Evolutionary conservation across 2,113 vertebrate genomes (phyloP), one percentile per base, ranked within the genome.

Genomic region (Mustelus asterias): DNA sequence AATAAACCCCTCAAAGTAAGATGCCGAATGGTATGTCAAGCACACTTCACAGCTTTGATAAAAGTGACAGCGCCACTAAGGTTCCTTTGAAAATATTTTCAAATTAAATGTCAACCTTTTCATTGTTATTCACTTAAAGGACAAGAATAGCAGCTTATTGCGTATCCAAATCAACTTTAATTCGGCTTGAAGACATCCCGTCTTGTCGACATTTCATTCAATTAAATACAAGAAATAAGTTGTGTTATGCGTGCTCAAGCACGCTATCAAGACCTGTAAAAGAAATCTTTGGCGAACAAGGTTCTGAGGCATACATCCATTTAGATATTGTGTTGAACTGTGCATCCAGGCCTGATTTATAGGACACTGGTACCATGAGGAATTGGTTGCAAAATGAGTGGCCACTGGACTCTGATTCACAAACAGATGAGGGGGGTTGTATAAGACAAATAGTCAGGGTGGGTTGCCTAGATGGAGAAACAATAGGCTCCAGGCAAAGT

Each of bases 91-190:
- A 72, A 72, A 95, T 95, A 37, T 72, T 95, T 95, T 67, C 67
- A 41, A 14, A 76, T 95, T 95, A 95, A 95, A 95, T 95, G 69
- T 72, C 94, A 95, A 95, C 22, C 67, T 60, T 95, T 95, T 76
- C 94, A 72, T 33, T 95, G 94, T 72, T 72, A 54, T 95, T 95
- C 94, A 76, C 41, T 44, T 95, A 72, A 54, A 72, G 65, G 67
- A 44, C 69, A 76, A 54, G 69, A 29, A 41, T 63, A 48, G 13
- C 22, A 95, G 48, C 41, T 13, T 70, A 13, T 20, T 94, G 33
- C 8, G 22, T 70, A 94, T 69, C 65, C n/a, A 48, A 94, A 94
- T 70, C 41, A 67, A 9, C n/a, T 70, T 94, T 94, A 60, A 60
- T 90, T 60, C 54, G 60, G 48, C 24, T 90, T 63, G 44, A 54